These are phyloP conservation scores for Drosophila azteca DNA, from an alignment of 1,140 invertebrate genomes.

Conservation along the genomic window DNA sequence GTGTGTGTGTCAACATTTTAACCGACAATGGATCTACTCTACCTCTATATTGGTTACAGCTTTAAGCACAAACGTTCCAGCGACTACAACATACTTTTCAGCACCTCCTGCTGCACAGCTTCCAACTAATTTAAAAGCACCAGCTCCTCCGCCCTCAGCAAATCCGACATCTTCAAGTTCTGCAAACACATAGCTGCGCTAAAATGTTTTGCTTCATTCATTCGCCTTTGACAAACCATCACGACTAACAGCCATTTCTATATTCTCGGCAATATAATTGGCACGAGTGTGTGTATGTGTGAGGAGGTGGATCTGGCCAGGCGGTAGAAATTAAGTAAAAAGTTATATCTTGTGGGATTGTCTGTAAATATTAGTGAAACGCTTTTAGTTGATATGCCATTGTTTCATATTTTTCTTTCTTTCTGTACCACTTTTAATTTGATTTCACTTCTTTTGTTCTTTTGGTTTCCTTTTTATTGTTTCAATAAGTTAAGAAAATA, in stretches of 20 bases:
- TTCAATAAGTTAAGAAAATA: slow-evolving; percentile 73
- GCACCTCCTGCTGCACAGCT: slow-evolving; percentile 67
- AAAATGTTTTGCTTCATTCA: slow-evolving; percentile 41
- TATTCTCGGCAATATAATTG: slow-evolving; percentile 64
- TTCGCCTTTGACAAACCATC: slow-evolving; percentile 67
- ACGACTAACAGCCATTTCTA: slow-evolving; percentile 47
- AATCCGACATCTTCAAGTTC: slow-evolving; percentile 59
- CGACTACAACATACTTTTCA: slow-evolving; percentile 66
- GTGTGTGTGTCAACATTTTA: too few relatives aligned
- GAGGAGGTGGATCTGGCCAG: slow-evolving; percentile 6
- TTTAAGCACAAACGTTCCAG: slow-evolving; percentile 77
- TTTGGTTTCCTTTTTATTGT: slow-evolving; percentile 69
- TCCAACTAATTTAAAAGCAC: slow-evolving; percentile 64
- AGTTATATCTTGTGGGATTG: slow-evolving; percentile 65
- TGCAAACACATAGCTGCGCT: slow-evolving; percentile 63
- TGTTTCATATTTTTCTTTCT: slow-evolving; percentile 52
- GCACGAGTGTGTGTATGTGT: slow-evolving; percentile 21
- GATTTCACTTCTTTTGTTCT: slow-evolving; percentile 40
- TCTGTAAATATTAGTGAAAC: slow-evolving; percentile 82
- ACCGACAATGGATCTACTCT: too few relatives aligned
- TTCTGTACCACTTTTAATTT: slow-evolving; percentile 58
- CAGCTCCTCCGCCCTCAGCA: slow-evolving; percentile 56
- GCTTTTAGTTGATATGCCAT: slow-evolving; percentile 79
- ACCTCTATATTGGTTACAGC: slow-evolving; percentile 29
- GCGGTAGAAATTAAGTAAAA: slow-evolving; percentile 65